Conservation (phyloP, 2,113 vertebrate genomes). For the Zosterops japonicus region DNA sequence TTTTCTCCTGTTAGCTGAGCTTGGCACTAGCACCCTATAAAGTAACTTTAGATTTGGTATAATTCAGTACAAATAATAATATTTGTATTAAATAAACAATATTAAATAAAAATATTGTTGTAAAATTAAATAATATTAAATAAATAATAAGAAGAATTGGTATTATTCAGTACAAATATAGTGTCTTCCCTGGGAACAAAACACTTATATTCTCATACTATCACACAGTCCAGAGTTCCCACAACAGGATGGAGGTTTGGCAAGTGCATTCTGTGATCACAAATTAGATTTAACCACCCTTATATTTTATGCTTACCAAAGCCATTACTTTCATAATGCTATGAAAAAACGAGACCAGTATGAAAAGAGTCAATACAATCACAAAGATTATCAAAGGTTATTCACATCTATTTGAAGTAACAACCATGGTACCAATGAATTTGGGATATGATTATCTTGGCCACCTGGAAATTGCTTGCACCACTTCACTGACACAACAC, state of each 20-base stretch:
- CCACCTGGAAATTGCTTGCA: background rate
- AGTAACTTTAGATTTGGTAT: background rate
- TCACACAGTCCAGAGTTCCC: background rate
- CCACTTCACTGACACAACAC: background rate
- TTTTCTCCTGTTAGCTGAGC: background rate
- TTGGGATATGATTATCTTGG: background rate
- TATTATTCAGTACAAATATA: background rate
- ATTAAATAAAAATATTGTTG: too few species aligned
- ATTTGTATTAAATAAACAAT: too few species aligned
- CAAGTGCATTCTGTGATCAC: background rate
- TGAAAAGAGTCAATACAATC: background rate
- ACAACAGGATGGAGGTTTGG: background rate
- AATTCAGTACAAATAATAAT: background rate
- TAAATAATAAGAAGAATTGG: background rate
- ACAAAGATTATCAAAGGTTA: background rate
- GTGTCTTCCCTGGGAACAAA: background rate
- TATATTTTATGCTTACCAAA: background rate
- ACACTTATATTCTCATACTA: fast-evolving
- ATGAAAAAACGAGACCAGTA: background rate
- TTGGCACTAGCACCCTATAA: background rate
- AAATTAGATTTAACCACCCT: background rate
- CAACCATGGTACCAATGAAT: background rate
- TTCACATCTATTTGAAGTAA: background rate
- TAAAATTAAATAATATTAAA: too few species aligned
- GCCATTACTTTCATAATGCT: background rate